Evolutionary conservation across 2,113 vertebrate species (phyloP).

Genomic region (Candoia aspera): DNA sequence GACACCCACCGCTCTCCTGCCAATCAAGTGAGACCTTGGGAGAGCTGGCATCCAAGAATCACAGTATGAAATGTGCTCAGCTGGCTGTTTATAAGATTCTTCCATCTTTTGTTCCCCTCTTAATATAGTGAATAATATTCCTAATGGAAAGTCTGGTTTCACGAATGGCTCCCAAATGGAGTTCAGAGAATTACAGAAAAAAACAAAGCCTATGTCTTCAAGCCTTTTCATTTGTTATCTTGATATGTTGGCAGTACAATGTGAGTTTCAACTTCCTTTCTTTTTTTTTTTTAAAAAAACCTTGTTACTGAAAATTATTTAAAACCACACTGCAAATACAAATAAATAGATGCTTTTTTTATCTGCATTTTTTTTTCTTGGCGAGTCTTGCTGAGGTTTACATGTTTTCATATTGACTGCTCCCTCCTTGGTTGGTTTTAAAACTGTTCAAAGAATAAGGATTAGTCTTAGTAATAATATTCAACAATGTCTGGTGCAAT

Average conservation of each 20-base stretch:
- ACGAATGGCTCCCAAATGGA: conserved; percentile 45
- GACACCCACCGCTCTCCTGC: conserved; percentile 50
- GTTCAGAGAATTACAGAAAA: neutral
- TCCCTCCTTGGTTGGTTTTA: neutral
- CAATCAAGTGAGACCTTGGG: conserved; percentile 70
- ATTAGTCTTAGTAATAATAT: neutral
- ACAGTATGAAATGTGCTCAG: conserved; percentile 52
- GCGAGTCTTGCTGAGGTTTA: neutral
- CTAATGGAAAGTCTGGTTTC: conserved; percentile 26
- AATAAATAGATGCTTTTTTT: neutral
- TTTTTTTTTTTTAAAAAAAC: neutral
- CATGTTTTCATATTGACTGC: neutral
- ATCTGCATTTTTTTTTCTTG: neutral
- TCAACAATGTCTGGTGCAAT: neutral
- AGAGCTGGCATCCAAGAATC: conserved; percentile 23
- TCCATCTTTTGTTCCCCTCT: conserved; percentile 40
- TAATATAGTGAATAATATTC: conserved; percentile 48
- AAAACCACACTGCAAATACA: neutral
- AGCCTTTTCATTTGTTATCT: neutral
- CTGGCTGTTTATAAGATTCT: conserved; percentile 52
- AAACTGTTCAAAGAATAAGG: neutral
- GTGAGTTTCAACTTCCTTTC: neutral
- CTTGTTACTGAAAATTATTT: neutral
- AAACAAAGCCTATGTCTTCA: neutral
- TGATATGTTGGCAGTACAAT: neutral